Evolutionary conservation across 2,113 vertebrate species (phyloP).

Genomic region (Apistogramma diplotaenia): DNA sequence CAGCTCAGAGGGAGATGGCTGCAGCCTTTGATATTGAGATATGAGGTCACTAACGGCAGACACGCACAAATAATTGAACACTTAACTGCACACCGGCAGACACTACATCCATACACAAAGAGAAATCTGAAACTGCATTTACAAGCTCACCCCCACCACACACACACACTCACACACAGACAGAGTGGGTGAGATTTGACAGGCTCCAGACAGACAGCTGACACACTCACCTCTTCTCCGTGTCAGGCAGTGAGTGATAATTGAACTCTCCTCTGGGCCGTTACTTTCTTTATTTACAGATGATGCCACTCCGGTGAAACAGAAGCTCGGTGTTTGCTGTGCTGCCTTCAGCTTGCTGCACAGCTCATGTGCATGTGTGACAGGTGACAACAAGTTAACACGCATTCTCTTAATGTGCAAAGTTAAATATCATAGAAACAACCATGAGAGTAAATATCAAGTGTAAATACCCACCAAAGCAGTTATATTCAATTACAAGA

Average conservation of each 20-base stretch:
- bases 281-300: neutral
- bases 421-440: neutral
- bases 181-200: neutral
- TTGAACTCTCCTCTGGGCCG: neutral
- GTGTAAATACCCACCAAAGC: neutral
- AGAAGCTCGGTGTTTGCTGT: neutral
- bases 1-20: neutral
- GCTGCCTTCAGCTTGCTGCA: neutral
- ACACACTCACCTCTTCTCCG: neutral
- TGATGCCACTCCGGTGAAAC: neutral
- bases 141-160: neutral
- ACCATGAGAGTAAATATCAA: neutral
- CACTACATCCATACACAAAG: neutral
- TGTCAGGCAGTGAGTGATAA: neutral
- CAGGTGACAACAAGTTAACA: neutral
- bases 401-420: neutral
- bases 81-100: neutral
- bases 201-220: neutral
- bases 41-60: constrained; percentile 13
- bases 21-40: constrained; percentile 27
- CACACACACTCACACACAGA: neutral
- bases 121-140: neutral
- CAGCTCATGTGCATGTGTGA: neutral
- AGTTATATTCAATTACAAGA: neutral
- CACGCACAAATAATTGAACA: neutral